Evolutionary conservation across 2,113 vertebrate genomes (phyloP).

Genomic region (Notarius quadriscutis): DNA sequence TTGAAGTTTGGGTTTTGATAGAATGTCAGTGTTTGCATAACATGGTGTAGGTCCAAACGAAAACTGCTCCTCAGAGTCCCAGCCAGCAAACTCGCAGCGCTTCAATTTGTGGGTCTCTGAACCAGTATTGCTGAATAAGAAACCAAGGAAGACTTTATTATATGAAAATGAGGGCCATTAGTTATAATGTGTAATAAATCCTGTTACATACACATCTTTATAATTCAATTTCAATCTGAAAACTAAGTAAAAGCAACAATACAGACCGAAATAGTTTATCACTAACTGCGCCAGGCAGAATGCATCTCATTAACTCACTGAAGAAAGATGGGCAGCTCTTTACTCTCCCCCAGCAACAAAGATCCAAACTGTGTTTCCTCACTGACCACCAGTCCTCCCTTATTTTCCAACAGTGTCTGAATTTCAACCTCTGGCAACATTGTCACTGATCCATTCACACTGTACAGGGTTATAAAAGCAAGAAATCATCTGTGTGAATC

Average conservation of each 20-base stretch:
- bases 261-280: too few species aligned
- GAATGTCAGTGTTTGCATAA: background rate
- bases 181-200: background rate
- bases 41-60: slow-evolving; percentile 39
- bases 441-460: slow-evolving; percentile 37
- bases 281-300: background rate
- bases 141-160: background rate
- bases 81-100: slow-evolving; percentile 83
- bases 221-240: background rate
- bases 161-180: background rate
- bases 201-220: background rate
- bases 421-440: slow-evolving; percentile 47
- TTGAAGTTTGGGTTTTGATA: slow-evolving; percentile 25
- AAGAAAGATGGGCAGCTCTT: slow-evolving; percentile 78
- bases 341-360: slow-evolving; percentile 75
- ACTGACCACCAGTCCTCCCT: slow-evolving; percentile 79
- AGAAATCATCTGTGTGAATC: background rate
- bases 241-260: background rate
- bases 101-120: slow-evolving; percentile 74
- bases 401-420: slow-evolving; percentile 74
- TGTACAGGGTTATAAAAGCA: background rate
- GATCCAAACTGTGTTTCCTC: slow-evolving; percentile 79
- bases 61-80: slow-evolving; percentile 87
- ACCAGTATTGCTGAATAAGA: slow-evolving; percentile 81
- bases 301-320: slow-evolving; percentile 75